These are phyloP conservation scores for Trichomalopsis sarcophagae DNA, from an alignment of 1,140 invertebrate species.

Conservation along the genomic window DNA sequence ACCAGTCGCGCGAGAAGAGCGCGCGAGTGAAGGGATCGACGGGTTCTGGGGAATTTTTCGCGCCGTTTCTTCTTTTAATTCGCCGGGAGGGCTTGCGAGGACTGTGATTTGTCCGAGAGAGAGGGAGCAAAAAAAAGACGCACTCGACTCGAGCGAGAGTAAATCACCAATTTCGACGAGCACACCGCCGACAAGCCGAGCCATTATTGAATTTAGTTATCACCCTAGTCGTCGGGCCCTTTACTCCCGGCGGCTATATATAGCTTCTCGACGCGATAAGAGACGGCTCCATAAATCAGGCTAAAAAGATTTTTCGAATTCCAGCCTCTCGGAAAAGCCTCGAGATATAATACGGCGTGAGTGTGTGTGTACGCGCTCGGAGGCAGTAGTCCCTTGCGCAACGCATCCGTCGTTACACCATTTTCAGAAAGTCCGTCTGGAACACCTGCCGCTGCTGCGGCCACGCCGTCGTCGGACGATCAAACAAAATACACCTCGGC, in stretches of 20 bases:
- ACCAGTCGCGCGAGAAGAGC: too few relatives aligned
- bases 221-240: not conserved
- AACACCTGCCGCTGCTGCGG: conserved; percentile 4
- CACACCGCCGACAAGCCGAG: not conserved
- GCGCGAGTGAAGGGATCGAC: too few relatives aligned
- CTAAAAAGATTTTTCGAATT: conserved; percentile 43
- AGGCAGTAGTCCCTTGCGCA: conserved; percentile 26
- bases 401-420: conserved; percentile 23
- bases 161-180: not conserved
- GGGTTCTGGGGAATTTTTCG: not conserved
- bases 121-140: too few relatives aligned
- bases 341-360: not conserved
- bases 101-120: too few relatives aligned
- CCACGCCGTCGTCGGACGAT: conserved; percentile 24
- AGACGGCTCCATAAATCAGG: conserved; percentile 33
- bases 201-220: conserved; percentile 47
- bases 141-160: not conserved
- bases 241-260: not conserved
- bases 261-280: conserved; percentile 16
- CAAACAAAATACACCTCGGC: conserved; percentile 21
- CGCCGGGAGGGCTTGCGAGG: not conserved
- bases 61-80: not conserved
- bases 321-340: not conserved
- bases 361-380: not conserved
- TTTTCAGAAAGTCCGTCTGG: not conserved